Evolutionary conservation across 1,140 invertebrate species (phyloP), one percentile per base, ranked within the genome.

Genomic region (Ditylenchus dipsaci): DNA sequence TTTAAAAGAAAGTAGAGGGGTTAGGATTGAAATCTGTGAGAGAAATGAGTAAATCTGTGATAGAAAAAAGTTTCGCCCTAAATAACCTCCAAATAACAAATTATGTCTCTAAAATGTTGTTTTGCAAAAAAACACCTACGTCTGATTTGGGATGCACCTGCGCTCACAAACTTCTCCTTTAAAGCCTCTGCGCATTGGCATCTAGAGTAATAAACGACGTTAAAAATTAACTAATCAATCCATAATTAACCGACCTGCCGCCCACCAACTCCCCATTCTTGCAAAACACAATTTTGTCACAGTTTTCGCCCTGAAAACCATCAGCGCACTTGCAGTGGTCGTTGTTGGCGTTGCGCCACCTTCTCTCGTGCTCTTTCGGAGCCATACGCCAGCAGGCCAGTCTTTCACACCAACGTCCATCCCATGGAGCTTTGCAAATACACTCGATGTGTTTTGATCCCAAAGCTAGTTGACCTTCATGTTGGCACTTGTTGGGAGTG

Each of bases 381-480:
- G 75, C 76, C 76, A 75, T 75, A 49, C 74, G 26, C 74, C 74
- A 75, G 49, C 74, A 75, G 23, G 74, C 74, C 57, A 75, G 67
- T n/a, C 74, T 42, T 8, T 75, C 74, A 43, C 74, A 75, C 29
- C 59, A 75, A 5, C 74, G 43, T 23, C 74, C 74, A 45, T 75
- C 74, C 76, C 76, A 75, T 45, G 74, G 74, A n/a, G 71, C 75
- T 30, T 78, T 67, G 61, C 74, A 75, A 29, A 74, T 78, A 49
- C 74, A 75, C 63, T 75, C 74, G 38, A 75, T 64, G 29, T 78
- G 74, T 29, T 65, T 65, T 21, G 61, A 62, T 7, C 63, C 62
- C n/a, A 75, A 59, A 0, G 74, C 74, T 21, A 75, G 21, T 38
- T 75, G 49, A 58, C 74, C 74, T 15, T 64, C 74, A 58, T 75